Evolutionary conservation across 2,888 invertebrate species (phyloP), one percentile per base, ranked within the genome.

Genomic region (Cyrtodaria siliqua): DNA sequence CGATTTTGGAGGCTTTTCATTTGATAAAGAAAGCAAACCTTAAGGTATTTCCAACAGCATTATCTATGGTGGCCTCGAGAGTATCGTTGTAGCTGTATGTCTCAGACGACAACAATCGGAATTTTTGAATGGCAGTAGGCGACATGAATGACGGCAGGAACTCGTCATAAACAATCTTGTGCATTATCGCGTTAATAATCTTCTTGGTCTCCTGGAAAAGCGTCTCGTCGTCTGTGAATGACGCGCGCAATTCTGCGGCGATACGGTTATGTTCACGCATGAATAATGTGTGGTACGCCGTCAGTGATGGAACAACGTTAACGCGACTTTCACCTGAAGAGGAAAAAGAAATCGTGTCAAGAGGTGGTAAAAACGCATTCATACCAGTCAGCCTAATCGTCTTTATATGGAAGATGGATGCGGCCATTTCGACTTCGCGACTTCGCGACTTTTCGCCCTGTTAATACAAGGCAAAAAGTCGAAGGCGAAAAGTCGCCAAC

Each of bases 271-370:
- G 86, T 60, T 84, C 75, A 1, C 71, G 50, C 12, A 83, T 80
- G 60, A 85, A 86, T 23, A 83, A 33, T 1, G 74, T 74, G 73
- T 86, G 86, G 42, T 81, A 52, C 6, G 80, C 55, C 9, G 78
- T 74, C 57, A 86, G 60, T 23, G 74, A 76, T 42, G 85, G 84
- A 1, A 85, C 75, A 24, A 77, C 82, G 60, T 86, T 84, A 4
- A 86, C 86, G 18, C 86, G 79, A 14, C 50, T 26, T 47, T 86
- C 86, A 44, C 86, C 86, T 86, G 66, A 9, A 70, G 57, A n/a
- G n/a, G n/a, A n/a, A n/a, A n/a, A n/a, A n/a, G n/a, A n/a, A n/a
- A n/a, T n/a, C n/a, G n/a, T n/a, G n/a, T n/a, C n/a, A n/a, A n/a
- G n/a, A n/a, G n/a, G n/a, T n/a, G n/a, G n/a, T n/a, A n/a, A n/a